These are phyloP conservation scores for Arenaria interpres DNA, from an alignment of 2,113 vertebrate genomes.

Conservation along the genomic window DNA sequence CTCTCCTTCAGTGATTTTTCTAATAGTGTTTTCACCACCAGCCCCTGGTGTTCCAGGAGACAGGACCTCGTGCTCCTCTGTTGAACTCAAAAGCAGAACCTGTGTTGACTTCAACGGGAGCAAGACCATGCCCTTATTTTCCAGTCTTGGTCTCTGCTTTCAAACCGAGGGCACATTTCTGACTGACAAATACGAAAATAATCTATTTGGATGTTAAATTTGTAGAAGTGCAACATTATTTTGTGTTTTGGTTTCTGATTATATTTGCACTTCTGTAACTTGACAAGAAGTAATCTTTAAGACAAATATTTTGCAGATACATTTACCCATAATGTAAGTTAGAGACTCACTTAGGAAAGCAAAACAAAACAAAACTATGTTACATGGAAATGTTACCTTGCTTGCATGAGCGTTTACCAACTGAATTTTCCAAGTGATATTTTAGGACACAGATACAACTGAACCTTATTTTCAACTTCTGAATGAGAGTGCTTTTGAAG, in stretches of 20 bases:
- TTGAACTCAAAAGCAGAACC: conserved; percentile 32
- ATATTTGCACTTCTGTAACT: not conserved
- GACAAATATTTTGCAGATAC: not conserved
- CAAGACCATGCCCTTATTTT: not conserved
- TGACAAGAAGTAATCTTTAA: not conserved
- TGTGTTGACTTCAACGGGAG: conserved; percentile 15
- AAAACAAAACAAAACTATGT: not conserved
- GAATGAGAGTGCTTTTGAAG: not conserved
- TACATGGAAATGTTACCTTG: not conserved
- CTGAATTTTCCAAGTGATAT: not conserved
- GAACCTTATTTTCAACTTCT: not conserved
- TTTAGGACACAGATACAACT: not conserved
- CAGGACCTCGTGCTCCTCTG: not conserved
- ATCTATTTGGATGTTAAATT: not conserved
- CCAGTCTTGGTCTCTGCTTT: conserved; percentile 3
- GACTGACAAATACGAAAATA: not conserved
- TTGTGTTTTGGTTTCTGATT: not conserved
- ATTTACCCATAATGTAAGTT: not conserved
- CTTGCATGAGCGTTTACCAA: not conserved
- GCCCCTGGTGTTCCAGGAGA: not conserved
- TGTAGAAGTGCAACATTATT: not conserved
- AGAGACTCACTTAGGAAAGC: not conserved
- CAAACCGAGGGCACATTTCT: not conserved
- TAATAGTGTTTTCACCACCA: not conserved
- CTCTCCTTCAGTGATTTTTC: not conserved